Evolutionary conservation across 2,113 vertebrate genomes (phyloP).

Genomic region (Hassar affinis): DNA sequence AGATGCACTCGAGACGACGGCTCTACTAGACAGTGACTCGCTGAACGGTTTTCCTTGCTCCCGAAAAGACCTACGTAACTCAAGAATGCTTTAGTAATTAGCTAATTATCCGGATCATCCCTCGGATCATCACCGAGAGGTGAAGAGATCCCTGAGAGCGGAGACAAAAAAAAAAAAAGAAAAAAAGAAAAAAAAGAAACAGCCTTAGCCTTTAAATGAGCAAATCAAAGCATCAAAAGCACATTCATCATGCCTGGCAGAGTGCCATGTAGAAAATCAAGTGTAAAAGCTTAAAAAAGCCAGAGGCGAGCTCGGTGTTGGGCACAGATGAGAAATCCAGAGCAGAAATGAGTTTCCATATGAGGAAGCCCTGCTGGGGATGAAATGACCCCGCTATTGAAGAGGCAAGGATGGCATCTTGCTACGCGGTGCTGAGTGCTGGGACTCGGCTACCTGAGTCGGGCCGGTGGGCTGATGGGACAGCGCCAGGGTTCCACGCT

Average conservation of each 20-base stretch:
- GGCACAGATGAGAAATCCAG: conserved; percentile 55
- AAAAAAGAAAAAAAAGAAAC: conserved; percentile 5
- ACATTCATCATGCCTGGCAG: conserved; percentile 22
- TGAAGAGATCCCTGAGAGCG: background rate
- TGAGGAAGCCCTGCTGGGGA: conserved; percentile 61
- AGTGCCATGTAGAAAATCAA: conserved; percentile 36
- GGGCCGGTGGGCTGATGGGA: conserved; percentile 59
- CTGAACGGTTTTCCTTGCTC: background rate
- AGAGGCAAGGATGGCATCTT: conserved; percentile 62
- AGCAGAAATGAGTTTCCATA: conserved; percentile 61
- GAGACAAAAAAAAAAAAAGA: conserved; percentile 13
- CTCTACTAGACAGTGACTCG: background rate
- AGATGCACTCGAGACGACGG: too few relatives aligned
- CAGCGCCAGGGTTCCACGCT: conserved; percentile 61
- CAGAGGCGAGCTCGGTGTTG: conserved; percentile 25
- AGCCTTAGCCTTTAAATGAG: conserved; percentile 26
- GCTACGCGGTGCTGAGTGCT: conserved; percentile 55
- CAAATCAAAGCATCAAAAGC: conserved; percentile 32
- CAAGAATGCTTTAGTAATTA: background rate
- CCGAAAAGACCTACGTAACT: background rate
- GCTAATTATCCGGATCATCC: background rate
- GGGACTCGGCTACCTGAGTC: conserved; percentile 46
- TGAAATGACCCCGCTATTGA: conserved; percentile 65
- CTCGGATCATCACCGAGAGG: background rate
- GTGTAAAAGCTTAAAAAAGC: conserved; percentile 40